Evolutionary conservation across 2,797 vertebrate species (phyloP), one percentile per base, ranked within the genome.

Genomic region (Tiaroga cobitis): DNA sequence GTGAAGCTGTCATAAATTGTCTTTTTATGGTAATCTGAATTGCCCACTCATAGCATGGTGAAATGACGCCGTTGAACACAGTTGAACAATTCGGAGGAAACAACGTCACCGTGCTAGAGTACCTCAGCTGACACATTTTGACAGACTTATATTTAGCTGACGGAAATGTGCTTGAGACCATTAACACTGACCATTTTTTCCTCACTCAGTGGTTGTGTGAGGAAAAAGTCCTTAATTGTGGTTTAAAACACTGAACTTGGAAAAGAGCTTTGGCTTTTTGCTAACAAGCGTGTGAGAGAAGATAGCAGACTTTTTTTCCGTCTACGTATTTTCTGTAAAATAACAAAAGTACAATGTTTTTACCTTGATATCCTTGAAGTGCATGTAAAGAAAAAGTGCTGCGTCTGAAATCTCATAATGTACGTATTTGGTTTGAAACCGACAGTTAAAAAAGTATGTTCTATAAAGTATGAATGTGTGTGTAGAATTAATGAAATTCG

Each of bases 71-170:
- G 41, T 29, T 81, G 65, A 49, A 80, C 75, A 61, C 34, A 78
- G 29, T n/a, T 56, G 56, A 78, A 8, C 15, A 26, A 21, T 69
- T 54, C 15, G 54, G 46, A 51, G 65, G 21, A 68, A 69, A 70
- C 65, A 70, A 19, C 80, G 70, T n/a, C 34, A 37, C 9, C 39
- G 13, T 56, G 51, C 49, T 59, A n/a, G 21, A 77, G 49, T 77
- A 77, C 76, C 54, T 78, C 16, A 80, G 37, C 37, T 78, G 76
- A 41, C 61, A 67, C 61, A 46, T 80, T 63, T 78, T 63, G 76
- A 63, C 24, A 41, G 72, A 56, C 43, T 37, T 29, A 37, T 80
- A 37, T 80, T n/a, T 10, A n/a, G 43, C 78, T 51, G 78, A 80
- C 1, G 1, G 19, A 51, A 68, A 68, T 51, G 78, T 68, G 29